Conservation (phyloP, 1,140 invertebrate species). For the Calycopis cecrops region DNA sequence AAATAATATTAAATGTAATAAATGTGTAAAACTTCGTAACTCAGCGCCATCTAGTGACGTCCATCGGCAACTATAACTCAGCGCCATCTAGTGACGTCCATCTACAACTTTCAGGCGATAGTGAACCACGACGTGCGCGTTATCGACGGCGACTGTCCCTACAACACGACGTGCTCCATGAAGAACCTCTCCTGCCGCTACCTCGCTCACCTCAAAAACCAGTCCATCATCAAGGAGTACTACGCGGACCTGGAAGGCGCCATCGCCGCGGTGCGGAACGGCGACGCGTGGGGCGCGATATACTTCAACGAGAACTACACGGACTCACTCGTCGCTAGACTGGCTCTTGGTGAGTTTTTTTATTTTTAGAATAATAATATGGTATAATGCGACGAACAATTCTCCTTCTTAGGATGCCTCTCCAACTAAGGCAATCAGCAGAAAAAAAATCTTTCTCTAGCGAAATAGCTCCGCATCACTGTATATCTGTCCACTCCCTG, state of each 20-base stretch:
- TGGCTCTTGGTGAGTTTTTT: constrained; percentile 75
- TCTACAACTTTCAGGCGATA: constrained; percentile 76
- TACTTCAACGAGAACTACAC: constrained; percentile 93
- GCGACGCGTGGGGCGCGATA: constrained; percentile 90
- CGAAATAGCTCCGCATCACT: no score
- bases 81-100: background rate
- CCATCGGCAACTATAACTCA: background rate
- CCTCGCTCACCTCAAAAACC: constrained; percentile 59
- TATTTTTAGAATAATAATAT: constrained; percentile 5
- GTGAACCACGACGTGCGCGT: constrained; percentile 88
- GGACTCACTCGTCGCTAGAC: constrained; percentile 82
- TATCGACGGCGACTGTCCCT: constrained; percentile 69
- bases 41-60: background rate
- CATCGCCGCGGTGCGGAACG: constrained; percentile 80
- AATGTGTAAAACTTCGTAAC: no score
- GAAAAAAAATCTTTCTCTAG: no score
- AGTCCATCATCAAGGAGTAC: constrained; percentile 80
- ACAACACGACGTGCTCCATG: constrained; percentile 79
- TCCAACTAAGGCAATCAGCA: no score
- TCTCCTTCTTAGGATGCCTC: no score
- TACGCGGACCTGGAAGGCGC: constrained; percentile 82
- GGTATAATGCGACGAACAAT: no score
- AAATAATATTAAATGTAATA: no score
- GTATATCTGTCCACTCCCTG: no score
- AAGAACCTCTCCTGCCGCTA: constrained; percentile 71